Evolutionary conservation across 1,140 invertebrate genomes (phyloP), one percentile per base, ranked within the genome.

Genomic region (Drosophila takahashii): DNA sequence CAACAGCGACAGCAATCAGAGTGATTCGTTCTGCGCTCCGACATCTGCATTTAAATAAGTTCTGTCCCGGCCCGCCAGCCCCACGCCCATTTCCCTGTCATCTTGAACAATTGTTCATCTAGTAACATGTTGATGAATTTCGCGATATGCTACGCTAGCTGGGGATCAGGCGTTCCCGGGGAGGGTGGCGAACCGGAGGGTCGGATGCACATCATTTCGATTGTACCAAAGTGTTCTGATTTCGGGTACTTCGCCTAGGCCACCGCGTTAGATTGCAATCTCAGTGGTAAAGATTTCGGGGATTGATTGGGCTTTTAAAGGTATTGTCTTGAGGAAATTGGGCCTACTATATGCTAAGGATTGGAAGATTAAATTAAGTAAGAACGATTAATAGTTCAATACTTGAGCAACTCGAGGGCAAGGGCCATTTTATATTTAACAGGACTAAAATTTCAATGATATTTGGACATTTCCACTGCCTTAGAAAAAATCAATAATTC

Each of bases 111-210:
- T 85, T 64, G 81, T 77, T 79, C 66, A 72, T 77, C 71, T 87
- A 87, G 83, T 87, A 87, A 87, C 84, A 87, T 86, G 79, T 87
- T 86, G 81, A 85, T 76, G 81, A 85, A 87, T 85, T 74, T 64
- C 50, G 57, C 56, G 58, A 66, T 76, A 65, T 76, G 72, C 72
- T 39, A 71, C 42, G 75, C 66, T 42, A 42, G 36, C 11, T 47
- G 48, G 50, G 59, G 58, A 70, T 70, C 64, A 47, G 65, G 34
- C 64, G 42, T 70, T 32, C 26, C 26, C 51, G 39, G 61, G 62
- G 36, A 18, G 47, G 42, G 42, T 36, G 36, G 7, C 32, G 50
- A 37, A 42, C 45, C 59, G 65, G 51, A 50, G 52, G 72, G 51
- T 52, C 72, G 72, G 72, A 74, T 76, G 65, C 72, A 76, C 72